Base-by-base conservation (phyloP, 2,797 vertebrate genomes). In the Macrochelys suwanniensis region DNA sequence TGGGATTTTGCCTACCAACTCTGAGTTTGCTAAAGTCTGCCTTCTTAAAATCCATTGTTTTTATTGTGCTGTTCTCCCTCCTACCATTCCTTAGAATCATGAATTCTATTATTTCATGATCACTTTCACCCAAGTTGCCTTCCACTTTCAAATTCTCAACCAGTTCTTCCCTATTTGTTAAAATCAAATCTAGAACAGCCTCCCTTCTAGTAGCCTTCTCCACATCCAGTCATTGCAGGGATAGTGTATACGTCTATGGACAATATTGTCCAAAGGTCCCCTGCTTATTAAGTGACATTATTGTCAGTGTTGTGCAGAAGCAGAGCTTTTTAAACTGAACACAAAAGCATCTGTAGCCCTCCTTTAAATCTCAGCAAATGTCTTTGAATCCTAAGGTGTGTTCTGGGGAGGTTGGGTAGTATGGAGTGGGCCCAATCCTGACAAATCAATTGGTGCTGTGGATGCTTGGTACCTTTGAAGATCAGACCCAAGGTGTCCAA, bases 251-350 rank as follows among this genome's bases (percentile, higher is more conserved):
- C 37, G 9, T 37, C 65, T 71, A 21, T 37, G 19, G 19, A 71
- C 19, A 71, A 17, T 37, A 37, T 23, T 71, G 45, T 47, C 42
- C 23, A 45, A 28, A 76, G 74, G 21, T 71, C 65, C 61, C 31
- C 31, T 16, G 26, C 26, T 28, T 47, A 3, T 77, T 47, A 28
- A 26, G 42, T 45, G 25, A 28, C 45, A 28, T 15, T 37, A 17
- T 7, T 49, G 74, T 25, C 23, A 45, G 9, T 23, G 19, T n/a
- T 26, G 16, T 49, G 74, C 42, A 45, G 6, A 76, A 21, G 71
- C 42, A 45, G 16, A 13, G 11, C 0, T 0, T 10, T 79, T 23
- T 59, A 49, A 51, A 0, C 53, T 56, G 33, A 61, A 42, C 23
- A 90, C 65, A 87, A 92, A 61, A 81, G 4, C 51, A 78, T 33